Evolutionary conservation across 92 coral and sea anemone genomes (phyloP), one percentile per base, ranked within the genome.

Genomic region (Pocillopora grandis): DNA sequence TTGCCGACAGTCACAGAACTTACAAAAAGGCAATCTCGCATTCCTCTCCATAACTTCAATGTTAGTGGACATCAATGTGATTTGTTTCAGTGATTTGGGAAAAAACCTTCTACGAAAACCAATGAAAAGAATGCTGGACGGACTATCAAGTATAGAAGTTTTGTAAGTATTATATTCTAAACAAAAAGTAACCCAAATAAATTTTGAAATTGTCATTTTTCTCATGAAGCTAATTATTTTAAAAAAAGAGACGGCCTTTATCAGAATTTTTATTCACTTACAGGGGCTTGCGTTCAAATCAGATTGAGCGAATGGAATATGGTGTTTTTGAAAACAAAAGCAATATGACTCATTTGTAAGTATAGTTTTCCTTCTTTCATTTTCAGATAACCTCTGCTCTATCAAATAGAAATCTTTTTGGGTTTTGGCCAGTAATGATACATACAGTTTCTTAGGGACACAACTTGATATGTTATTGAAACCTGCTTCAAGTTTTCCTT

Each of bases 281-380:
- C 14, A 78, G 82, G 55, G 66, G 82, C 48, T 21, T 78, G 61
- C 82, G 62, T 49, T 78, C 82, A 13, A 78, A 78, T 36, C 82
- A 78, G 33, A 78, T 78, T 63, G 72, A 63, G 61, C 59, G 33
- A 14, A 12, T 78, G 49, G 72, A 78, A 49, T 23, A 63, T 49
- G 82, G 82, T 17, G 71, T 65, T 14, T 78, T 78, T 64, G 19
- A 49, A 37, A 65, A 65, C 61, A 78, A 78, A 1, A 78, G 72
- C 42, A 78, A 64, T 61, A 42, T 78, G 66, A 78, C 82, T 0
- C 72, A 78, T 65, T 63, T 78, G 82, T 78, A 37, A 78, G 82
- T 78, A 42, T 65, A 42, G 14, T 9, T 35, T 11, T 33, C 35
- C 14, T 59, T 59, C 62, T 5, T 59, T 12, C 14, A 59, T 59